Evolutionary conservation across 2,797 vertebrate species (phyloP).

Genomic region (Sphaeramia orbicularis): DNA sequence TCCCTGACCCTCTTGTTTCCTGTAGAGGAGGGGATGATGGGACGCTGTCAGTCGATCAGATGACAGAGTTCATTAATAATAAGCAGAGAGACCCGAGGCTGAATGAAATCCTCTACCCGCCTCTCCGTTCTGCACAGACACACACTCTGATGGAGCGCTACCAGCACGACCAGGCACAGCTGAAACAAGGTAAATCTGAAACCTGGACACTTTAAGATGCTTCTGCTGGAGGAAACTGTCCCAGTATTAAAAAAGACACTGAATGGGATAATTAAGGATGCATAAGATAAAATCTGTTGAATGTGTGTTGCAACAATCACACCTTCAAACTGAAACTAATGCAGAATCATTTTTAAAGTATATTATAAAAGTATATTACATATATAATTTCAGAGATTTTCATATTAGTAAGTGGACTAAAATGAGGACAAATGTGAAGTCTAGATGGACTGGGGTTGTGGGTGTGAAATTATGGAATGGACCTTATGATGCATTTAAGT

Average conservation of each 20-base stretch:
- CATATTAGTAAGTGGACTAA: too few species aligned
- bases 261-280: not conserved
- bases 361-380: too few species aligned
- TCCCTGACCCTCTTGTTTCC: not conserved
- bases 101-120: constrained; percentile 98
- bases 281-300: not conserved
- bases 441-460: too few species aligned
- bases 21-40: constrained; percentile 89
- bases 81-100: constrained; percentile 95
- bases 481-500: too few species aligned
- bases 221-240: constrained; percentile 1
- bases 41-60: constrained; percentile 91
- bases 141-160: constrained; percentile 93
- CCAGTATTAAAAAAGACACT: not conserved
- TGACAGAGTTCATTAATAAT: constrained; percentile 97
- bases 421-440: too few species aligned
- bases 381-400: too few species aligned
- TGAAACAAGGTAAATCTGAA: constrained; percentile 88
- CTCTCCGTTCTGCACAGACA: constrained; percentile 93
- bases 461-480: too few species aligned
- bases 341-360: too few species aligned
- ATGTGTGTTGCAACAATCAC: too few species aligned
- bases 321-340: too few species aligned
- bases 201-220: not conserved
- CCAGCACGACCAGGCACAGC: constrained; percentile 87